Evolutionary conservation across 2,113 vertebrate species (phyloP), one percentile per base, ranked within the genome.

Genomic region (Melanerpes aurifrons): DNA sequence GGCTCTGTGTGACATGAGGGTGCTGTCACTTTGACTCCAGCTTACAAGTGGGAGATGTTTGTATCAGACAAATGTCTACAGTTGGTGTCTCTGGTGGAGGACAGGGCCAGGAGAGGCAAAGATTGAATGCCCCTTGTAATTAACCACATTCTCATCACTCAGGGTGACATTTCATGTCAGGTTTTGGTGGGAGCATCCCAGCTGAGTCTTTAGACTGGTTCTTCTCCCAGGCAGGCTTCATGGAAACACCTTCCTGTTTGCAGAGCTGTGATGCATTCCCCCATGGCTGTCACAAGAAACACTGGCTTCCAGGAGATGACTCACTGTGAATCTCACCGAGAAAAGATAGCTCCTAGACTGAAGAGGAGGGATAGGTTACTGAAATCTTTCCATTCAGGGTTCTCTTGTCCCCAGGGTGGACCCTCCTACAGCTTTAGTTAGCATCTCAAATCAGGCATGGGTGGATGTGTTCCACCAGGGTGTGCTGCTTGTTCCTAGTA

Each of bases 221-320:
- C 63, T 76, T 50, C 63, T 94, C 63, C 16, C 35, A 88, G 19
- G 69, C 32, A 84, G 12, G 12, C 53, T 82, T 93, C 26, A n/a
- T 81, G 77, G 82, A 69, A 67, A 54, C 76, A 69, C 37, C 54
- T 75, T 86, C 63, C 77, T 93, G n/a, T 86, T 75, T 61, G 56
- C 66, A 32, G 81, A 72, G 73, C 63, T 72, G 80, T 54, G 74
- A 24, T 50, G 26, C 59, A 67, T 73, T 73, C 84, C 50, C 71
- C 62, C 86, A 31, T 75, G 83, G 69, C 62, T 45, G 21, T 57
- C 58, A 54, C 53, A 61, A 37, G 76, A 81, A 72, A 48, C 35
- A 29, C 40, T 62, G 45, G 62, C 70, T 47, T 84, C 84, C 86
- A 73, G 89, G 83, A 95, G 87, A 40, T 93, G n/a, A 93, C 71